Evolutionary conservation across 2,797 vertebrate genomes (phyloP).

Genomic region (Picus viridis): DNA sequence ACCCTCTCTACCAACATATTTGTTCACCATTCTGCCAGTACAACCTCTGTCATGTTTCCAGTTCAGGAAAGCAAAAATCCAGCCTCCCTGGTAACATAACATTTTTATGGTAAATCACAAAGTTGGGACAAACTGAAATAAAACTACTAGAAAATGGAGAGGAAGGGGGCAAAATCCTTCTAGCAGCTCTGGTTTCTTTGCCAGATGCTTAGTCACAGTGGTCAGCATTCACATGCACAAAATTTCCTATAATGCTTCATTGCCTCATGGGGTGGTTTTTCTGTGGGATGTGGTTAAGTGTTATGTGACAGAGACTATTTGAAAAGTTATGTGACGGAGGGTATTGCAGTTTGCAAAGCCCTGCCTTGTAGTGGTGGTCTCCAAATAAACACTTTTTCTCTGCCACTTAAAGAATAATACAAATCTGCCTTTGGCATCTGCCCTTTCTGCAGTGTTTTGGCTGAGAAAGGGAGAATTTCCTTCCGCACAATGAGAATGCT

Average conservation of each 20-base stretch:
- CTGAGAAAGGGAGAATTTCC: constrained; percentile 7
- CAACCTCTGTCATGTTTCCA: rapidly evolving
- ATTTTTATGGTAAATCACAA: background rate
- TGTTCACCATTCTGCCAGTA: background rate
- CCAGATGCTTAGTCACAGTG: background rate
- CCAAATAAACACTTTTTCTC: background rate
- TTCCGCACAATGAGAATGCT: background rate
- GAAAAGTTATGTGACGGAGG: no score
- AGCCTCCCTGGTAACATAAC: background rate
- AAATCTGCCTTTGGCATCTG: background rate
- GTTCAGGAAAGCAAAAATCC: background rate
- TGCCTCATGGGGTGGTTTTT: background rate
- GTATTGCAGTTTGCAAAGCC: background rate
- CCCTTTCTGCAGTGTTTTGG: background rate
- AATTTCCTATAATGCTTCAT: background rate
- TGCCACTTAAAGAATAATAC: background rate
- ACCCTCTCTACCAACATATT: background rate
- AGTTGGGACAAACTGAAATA: background rate
- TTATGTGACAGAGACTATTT: background rate
- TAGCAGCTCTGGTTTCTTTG: background rate
- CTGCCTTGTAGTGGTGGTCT: background rate
- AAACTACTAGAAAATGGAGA: background rate
- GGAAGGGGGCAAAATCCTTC: background rate
- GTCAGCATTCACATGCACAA: background rate
- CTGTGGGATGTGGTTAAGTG: background rate